A percentile compares a stretch with the other conserved stretches of the same genome.
phyloP scores from a whole-genome alignment of 23 tunicate genomes.

The Diplosoma virens region DNA sequence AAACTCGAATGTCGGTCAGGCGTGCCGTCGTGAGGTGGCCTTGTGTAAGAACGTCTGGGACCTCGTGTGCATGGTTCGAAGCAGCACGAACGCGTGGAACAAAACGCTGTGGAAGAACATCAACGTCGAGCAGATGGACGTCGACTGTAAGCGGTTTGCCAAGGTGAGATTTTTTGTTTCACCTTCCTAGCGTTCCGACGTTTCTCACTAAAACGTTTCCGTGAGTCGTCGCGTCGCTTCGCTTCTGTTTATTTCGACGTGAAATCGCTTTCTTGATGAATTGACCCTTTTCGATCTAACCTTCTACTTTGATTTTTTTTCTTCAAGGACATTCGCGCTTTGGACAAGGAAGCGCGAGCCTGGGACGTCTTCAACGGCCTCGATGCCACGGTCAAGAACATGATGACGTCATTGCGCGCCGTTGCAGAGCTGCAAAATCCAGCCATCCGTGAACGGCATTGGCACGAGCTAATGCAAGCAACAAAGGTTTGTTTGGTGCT shows the following conservation, averaged over 20 bases:
- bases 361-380: conserved; percentile 97
- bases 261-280: too few species aligned
- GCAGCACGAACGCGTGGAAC: conserved; percentile 88
- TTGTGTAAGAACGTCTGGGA: conserved; percentile 94
- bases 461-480: conserved; percentile 97
- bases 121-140: conserved; percentile 98
- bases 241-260: too few species aligned
- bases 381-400: conserved; percentile 83
- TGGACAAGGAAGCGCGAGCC: conserved; percentile 93
- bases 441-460: conserved; percentile 98
- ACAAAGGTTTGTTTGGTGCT: conserved; percentile 49
- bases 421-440: conserved; percentile 97
- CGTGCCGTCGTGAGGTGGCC: conserved; percentile 82
- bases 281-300: too few species aligned
- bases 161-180: conserved; percentile 73
- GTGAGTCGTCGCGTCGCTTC: too few species aligned
- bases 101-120: conserved; percentile 94
- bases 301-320: neutral
- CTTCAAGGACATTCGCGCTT: conserved; percentile 69
- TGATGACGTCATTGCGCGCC: conserved; percentile 95
- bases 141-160: conserved; percentile 89
- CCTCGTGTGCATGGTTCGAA: conserved; percentile 62
- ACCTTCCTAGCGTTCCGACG: too few species aligned
- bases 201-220: too few species aligned
- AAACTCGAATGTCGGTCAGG: too few species aligned